A percentile compares a stretch with the other conserved stretches of the same genome.
Conservation (phyloP, 2,113 vertebrate species). For the Macquaria australasica region DNA sequence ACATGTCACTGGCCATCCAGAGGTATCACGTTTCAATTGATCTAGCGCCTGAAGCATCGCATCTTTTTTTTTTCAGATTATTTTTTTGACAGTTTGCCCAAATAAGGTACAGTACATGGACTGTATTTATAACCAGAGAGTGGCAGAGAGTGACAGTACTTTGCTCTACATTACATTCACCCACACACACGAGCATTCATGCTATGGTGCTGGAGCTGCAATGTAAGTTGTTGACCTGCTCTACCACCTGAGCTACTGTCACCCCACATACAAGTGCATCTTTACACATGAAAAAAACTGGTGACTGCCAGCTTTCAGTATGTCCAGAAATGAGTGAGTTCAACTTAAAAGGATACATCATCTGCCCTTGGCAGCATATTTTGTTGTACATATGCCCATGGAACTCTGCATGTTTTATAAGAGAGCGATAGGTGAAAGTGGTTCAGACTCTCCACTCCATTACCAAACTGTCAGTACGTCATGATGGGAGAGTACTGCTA, state of each 20-base stretch:
- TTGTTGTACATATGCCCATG: neutral
- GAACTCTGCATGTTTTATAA: constrained; percentile 19
- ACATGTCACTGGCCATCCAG: neutral
- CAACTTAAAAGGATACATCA: constrained; percentile 8
- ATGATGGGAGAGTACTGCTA: constrained; percentile 3
- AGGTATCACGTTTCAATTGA: too few relatives aligned
- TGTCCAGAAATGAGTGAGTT: constrained; percentile 18
- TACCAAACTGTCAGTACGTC: neutral
- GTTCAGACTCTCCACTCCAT: constrained; percentile 1
- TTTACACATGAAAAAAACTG: constrained; percentile 10
- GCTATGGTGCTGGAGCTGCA: neutral
- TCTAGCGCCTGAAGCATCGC: neutral
- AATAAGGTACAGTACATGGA: neutral
- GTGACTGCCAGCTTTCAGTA: constrained; percentile 10
- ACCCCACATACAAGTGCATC: constrained; percentile 2
- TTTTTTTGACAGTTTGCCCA: neutral
- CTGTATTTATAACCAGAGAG: neutral
- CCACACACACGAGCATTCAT: constrained; percentile 17
- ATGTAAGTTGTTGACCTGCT: constrained; percentile 22
- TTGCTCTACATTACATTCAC: constrained; percentile 13
- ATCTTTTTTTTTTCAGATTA: too few relatives aligned
- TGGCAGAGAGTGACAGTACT: neutral
- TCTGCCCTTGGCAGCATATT: neutral
- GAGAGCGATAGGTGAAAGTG: constrained; percentile 11
- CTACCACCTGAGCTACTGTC: constrained; percentile 31